Conservation (phyloP, 2,888 invertebrate species). For the Habrosyne pyritoides region DNA sequence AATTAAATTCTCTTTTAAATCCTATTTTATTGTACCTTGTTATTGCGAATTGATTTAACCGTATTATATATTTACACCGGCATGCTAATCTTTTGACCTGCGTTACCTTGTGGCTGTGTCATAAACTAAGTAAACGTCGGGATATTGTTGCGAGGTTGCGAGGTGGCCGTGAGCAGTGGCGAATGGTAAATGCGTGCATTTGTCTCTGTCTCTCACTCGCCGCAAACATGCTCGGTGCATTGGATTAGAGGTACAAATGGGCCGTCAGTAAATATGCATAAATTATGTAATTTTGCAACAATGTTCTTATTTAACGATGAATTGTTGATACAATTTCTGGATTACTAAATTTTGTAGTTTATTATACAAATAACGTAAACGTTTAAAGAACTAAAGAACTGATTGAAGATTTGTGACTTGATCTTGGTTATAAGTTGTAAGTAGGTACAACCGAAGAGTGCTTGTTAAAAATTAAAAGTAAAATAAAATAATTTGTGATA, state of each 20-base stretch:
- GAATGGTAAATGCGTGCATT: slow-evolving; percentile 15
- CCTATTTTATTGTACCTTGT: neutral
- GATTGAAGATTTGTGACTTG: too few species aligned
- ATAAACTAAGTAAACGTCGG: neutral
- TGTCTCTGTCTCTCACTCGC: slow-evolving; percentile 23
- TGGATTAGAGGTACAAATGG: slow-evolving; percentile 31
- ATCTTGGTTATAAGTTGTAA: too few species aligned
- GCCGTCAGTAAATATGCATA: slow-evolving; percentile 17
- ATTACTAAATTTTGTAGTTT: too few species aligned
- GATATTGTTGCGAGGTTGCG: neutral
- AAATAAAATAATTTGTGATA: too few species aligned
- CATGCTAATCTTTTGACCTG: neutral
- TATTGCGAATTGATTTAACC: neutral
- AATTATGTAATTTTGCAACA: too few species aligned
- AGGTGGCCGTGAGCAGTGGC: neutral
- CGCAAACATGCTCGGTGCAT: slow-evolving; percentile 23
- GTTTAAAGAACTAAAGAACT: too few species aligned
- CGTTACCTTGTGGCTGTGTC: neutral
- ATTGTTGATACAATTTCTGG: too few species aligned
- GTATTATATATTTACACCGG: neutral
- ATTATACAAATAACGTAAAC: too few species aligned
- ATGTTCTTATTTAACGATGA: too few species aligned
- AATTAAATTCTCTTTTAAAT: neutral
- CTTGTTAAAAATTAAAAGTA: too few species aligned
- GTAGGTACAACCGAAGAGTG: too few species aligned